Percentiles rank a stretch among this genome's conserved stretches.
phyloP scores from a whole-genome alignment of 2,113 vertebrate genomes.

The western clawed frog (Xenopus tropicalis) region UCB_Xtro_10.0 CM004444.2:75001501-75002000 shows the following conservation, averaged over 20 bases:
- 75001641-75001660: conserved; percentile 96
- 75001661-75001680: conserved; percentile 95
- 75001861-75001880: conserved; percentile 97
- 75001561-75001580: conserved; percentile 98
- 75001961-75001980: conserved; percentile 93
- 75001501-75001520: not conserved
- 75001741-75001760: not conserved
- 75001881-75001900: conserved; percentile 92
- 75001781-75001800: not conserved
- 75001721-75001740: not conserved
- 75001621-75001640: conserved; percentile 94
- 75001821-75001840: conserved; percentile 78
- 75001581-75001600: conserved; percentile 92
- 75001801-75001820: not conserved
- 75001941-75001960: conserved; percentile 94
- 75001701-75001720: not conserved
- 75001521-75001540: conserved; percentile 91
- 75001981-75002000: conserved; percentile 88
- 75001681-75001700: conserved; percentile 23
- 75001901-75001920: conserved; percentile 86
- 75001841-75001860: conserved; percentile 96
- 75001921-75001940: conserved; percentile 95
- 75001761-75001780: not conserved
- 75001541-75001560: conserved; percentile 93
- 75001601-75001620: conserved; percentile 96